A percentile compares a stretch with the other conserved stretches of the same genome.
Conservation (phyloP, 1,140 invertebrate species). For the Drosophila melanica region DNA sequence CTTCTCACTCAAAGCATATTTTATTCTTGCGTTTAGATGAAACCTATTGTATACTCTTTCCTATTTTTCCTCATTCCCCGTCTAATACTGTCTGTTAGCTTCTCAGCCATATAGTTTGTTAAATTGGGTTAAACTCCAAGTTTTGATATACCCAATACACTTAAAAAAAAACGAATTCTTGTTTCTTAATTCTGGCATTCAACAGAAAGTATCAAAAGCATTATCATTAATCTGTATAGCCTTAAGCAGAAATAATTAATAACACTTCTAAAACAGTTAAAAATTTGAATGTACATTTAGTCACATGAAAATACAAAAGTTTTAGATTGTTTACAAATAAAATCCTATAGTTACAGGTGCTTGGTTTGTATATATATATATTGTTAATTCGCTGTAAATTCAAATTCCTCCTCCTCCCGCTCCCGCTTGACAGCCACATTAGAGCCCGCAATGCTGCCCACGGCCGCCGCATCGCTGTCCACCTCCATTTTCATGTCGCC, state of each 20-base stretch:
- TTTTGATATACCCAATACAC: neutral
- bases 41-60: too few relatives aligned
- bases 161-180: neutral
- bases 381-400: constrained; percentile 76
- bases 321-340: neutral
- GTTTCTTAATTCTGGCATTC: neutral
- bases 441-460: constrained; percentile 60
- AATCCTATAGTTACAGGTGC: neutral
- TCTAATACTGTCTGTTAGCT: too few relatives aligned
- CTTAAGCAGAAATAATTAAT: too few relatives aligned
- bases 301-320: neutral
- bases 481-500: constrained; percentile 85
- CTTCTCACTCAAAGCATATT: too few relatives aligned
- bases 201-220: too few relatives aligned
- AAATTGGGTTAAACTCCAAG: neutral
- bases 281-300: constrained; percentile 1
- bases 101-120: neutral
- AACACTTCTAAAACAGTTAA: neutral
- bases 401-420: constrained; percentile 89
- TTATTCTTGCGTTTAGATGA: too few relatives aligned
- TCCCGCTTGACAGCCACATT: constrained; percentile 85
- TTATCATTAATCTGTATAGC: too few relatives aligned
- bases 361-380: constrained; percentile 13
- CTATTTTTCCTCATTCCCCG: too few relatives aligned
- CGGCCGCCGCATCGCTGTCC: constrained; percentile 83